phyloP scores from a whole-genome alignment of 2,888 invertebrate species.

The Dryobotodes eremita region DNA sequence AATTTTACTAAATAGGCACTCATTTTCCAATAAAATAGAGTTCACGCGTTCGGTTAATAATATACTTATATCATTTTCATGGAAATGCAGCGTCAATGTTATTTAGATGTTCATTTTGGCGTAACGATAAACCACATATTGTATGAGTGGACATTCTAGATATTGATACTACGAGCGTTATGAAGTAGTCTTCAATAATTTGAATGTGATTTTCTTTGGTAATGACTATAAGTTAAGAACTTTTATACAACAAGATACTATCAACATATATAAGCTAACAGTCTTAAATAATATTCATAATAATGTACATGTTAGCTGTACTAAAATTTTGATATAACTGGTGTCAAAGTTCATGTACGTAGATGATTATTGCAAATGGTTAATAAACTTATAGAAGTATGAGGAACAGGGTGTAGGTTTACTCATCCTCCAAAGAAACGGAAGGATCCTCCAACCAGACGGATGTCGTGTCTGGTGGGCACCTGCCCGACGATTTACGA shows the following conservation, averaged over 20 bases:
- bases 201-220: background rate
- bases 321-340: no score
- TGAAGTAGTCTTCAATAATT: background rate
- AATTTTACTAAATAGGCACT: no score
- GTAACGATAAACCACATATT: background rate
- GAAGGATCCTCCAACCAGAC: no score
- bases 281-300: no score
- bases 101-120: background rate
- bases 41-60: background rate
- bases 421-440: no score
- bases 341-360: no score
- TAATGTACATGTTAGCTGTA: no score
- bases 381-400: no score
- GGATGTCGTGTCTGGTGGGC: no score
- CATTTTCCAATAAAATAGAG: background rate
- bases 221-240: background rate
- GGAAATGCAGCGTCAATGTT: background rate
- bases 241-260: background rate
- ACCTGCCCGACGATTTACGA: no score
- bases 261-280: background rate
- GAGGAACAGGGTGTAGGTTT: no score
- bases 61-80: conserved; percentile 6
- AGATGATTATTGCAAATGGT: no score
- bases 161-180: background rate
- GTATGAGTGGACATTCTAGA: background rate